A percentile compares a stretch with the other conserved stretches of the same genome.
Conservation (phyloP, 2,888 invertebrate species). For the Bombyx huttoni region DNA sequence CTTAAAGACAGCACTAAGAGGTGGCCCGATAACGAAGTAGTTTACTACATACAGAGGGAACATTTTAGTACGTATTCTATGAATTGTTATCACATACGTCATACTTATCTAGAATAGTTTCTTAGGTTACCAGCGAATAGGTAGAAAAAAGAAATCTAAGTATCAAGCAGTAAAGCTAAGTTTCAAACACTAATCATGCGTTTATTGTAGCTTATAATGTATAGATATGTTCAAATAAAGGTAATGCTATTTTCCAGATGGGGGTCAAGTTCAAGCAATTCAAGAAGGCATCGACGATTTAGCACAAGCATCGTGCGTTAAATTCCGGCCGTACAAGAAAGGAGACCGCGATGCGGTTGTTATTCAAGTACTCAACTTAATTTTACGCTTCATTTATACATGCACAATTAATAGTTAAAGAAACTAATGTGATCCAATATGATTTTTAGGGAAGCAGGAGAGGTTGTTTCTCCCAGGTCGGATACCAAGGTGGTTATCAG, state of each 20-base stretch:
- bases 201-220: not conserved
- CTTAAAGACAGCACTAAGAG: slow-evolving; percentile 52
- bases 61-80: slow-evolving; percentile 51
- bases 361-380: slow-evolving; percentile 40
- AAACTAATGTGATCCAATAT: not conserved
- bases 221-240: not conserved
- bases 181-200: too few species aligned
- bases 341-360: slow-evolving; percentile 63
- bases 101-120: too few species aligned
- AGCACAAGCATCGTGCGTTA: slow-evolving; percentile 58
- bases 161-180: too few species aligned
- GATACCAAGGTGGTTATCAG: slow-evolving; percentile 61
- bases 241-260: slow-evolving; percentile 26
- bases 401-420: not conserved
- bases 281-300: slow-evolving; percentile 57
- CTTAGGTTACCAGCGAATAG: too few species aligned
- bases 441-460: slow-evolving; percentile 43
- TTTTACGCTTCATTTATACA: not conserved
- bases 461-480: slow-evolving; percentile 67
- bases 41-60: slow-evolving; percentile 55
- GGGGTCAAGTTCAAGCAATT: slow-evolving; percentile 58
- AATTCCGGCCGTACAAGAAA: slow-evolving; percentile 54
- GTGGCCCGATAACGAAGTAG: slow-evolving; percentile 61
- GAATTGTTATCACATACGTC: not conserved
- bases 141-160: too few species aligned